Evolutionary conservation across 2,797 vertebrate species (phyloP).

Genomic region (Merluccius polli): DNA sequence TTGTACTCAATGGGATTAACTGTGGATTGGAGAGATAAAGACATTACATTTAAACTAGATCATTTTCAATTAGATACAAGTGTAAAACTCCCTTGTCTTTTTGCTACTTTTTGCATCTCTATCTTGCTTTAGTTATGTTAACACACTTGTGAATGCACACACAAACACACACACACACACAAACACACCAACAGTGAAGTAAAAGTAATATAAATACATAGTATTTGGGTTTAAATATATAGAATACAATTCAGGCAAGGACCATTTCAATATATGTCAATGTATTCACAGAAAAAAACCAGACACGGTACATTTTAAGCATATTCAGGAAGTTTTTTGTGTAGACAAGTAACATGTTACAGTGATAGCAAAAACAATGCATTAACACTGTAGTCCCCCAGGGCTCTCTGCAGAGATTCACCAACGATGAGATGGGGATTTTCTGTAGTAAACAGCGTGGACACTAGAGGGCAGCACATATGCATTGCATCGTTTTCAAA

Average conservation of each 20-base stretch:
- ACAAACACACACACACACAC: no score
- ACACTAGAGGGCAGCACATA: slow-evolving; percentile 66
- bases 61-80: no score
- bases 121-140: background rate
- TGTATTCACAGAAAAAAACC: background rate
- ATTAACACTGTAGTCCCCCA: background rate
- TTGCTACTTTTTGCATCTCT: background rate
- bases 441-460: background rate
- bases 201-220: background rate
- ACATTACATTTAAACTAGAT: slow-evolving; percentile 31
- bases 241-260: background rate
- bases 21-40: slow-evolving; percentile 52
- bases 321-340: background rate
- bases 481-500: background rate
- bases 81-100: background rate
- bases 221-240: background rate
- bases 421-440: background rate
- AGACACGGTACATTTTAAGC: background rate
- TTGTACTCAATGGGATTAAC: slow-evolving; percentile 48
- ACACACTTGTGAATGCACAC: background rate
- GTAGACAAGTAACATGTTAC: background rate
- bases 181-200: no score
- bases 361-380: background rate
- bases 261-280: background rate
- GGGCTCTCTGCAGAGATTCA: background rate